A percentile compares a stretch with the other conserved stretches of the same genome.
Conservation (phyloP, 2,113 vertebrate genomes). For the Meleagris gallopavo region DNA sequence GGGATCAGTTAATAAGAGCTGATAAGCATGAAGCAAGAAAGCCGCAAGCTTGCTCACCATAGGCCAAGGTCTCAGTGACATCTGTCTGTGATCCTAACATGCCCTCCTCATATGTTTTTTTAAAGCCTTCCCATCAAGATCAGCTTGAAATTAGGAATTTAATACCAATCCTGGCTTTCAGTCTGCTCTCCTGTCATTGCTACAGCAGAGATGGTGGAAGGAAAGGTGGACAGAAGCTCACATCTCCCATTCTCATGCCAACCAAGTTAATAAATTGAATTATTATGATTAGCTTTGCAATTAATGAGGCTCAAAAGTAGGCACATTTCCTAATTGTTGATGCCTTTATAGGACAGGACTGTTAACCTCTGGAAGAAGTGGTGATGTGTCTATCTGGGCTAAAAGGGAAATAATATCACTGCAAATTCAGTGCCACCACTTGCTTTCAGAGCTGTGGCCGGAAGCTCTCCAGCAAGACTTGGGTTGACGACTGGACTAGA, state of each 20-base stretch:
- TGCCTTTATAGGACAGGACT: neutral
- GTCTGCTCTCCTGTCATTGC: neutral
- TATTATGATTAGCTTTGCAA: neutral
- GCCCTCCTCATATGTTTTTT: neutral
- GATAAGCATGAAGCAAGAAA: slow-evolving; percentile 29
- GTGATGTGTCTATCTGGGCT: neutral
- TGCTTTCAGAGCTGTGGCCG: neutral
- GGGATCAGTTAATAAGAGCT: neutral
- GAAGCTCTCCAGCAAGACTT: neutral
- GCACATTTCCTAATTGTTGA: neutral
- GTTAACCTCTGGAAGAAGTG: neutral
- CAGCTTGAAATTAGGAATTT: neutral
- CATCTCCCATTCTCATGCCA: accelerated
- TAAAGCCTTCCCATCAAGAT: neutral
- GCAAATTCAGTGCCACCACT: accelerated
- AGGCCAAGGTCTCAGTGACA: neutral
- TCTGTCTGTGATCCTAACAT: neutral
- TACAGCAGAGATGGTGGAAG: neutral
- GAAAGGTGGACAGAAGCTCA: neutral
- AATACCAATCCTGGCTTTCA: neutral
- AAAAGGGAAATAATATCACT: neutral
- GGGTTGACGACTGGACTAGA: no score
- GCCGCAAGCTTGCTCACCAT: neutral
- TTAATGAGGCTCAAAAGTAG: neutral
- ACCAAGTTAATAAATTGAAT: neutral